A percentile compares a stretch with the other conserved stretches of the same genome.
Conservation (phyloP, 23 tunicate species). For the Ciona savignyi region DNA sequence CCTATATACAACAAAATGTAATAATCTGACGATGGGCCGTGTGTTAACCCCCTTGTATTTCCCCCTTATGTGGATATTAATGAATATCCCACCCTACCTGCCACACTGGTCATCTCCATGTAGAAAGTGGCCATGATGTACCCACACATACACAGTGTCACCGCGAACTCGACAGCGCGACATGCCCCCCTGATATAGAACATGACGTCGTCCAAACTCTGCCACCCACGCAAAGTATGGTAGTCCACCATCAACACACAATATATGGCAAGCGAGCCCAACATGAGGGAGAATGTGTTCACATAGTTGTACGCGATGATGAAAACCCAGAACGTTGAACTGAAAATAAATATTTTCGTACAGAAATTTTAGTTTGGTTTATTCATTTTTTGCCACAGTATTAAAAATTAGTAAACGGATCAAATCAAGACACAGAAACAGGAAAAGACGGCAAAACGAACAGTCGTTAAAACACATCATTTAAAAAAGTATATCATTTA, state of each 20-base stretch:
- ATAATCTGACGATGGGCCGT: no score
- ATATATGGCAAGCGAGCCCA: constrained; percentile 60
- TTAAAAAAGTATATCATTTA: no score
- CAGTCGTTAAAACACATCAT: no score
- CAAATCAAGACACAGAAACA: no score
- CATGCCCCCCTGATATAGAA: constrained; percentile 76
- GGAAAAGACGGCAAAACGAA: no score
- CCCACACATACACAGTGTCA: constrained; percentile 71
- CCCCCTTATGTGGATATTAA: no score
- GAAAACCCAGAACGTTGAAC: constrained; percentile 71
- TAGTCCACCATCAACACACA: constrained; percentile 53
- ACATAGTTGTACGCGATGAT: constrained; percentile 67
- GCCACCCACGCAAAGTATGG: constrained; percentile 45
- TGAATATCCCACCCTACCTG: constrained; percentile 31
- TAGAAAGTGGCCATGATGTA: constrained; percentile 67
- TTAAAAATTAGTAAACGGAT: no score
- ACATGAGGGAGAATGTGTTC: constrained; percentile 63
- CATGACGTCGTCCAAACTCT: constrained; percentile 72
- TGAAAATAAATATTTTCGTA: constrained; percentile 5
- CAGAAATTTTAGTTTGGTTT: no score
- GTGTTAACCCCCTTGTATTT: no score
- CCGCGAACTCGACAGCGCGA: constrained; percentile 64
- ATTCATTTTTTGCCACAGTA: no score
- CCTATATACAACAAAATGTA: no score
- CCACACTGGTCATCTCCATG: constrained; percentile 50